A percentile compares a stretch with the other conserved stretches of the same genome.
phyloP scores from a whole-genome alignment of 2,797 vertebrate genomes.

The Phalanger gymnotis region DNA sequence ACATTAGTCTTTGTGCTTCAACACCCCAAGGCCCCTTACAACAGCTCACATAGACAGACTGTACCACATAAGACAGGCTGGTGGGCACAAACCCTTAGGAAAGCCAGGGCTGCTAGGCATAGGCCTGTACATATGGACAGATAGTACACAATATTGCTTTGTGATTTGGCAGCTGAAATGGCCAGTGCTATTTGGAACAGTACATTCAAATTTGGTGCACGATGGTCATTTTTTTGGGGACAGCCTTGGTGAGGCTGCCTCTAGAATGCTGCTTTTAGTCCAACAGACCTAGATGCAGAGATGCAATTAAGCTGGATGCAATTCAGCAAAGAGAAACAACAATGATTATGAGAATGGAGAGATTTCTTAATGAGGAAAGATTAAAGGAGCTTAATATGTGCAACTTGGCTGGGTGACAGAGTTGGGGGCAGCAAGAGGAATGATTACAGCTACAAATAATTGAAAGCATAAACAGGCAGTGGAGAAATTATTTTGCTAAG shows the following conservation, averaged over 20 bases:
- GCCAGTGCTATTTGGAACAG: not conserved
- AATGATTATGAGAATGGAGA: not conserved
- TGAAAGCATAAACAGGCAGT: slow-evolving; percentile 25
- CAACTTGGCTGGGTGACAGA: not conserved
- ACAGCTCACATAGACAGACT: not conserved
- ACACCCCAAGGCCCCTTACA: slow-evolving; percentile 17
- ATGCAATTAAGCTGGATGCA: not conserved
- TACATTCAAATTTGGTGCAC: not conserved
- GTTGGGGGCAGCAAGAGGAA: not conserved
- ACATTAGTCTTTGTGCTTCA: not conserved
- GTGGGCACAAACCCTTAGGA: not conserved
- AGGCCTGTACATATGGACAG: not conserved
- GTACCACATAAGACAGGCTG: not conserved
- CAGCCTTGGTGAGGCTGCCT: not conserved
- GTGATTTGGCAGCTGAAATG: not conserved
- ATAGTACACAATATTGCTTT: not conserved
- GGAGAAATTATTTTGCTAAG: not conserved
- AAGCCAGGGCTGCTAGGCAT: not conserved
- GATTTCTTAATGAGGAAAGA: slow-evolving; percentile 37
- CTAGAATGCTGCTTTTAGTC: not conserved
- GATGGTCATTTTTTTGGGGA: not conserved
- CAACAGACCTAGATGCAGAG: not conserved
- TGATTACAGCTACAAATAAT: not conserved
- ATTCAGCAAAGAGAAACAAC: slow-evolving; percentile 8
- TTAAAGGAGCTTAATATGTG: not conserved